Base-by-base conservation (phyloP, 2,888 invertebrate genomes). In the Metalampra italica region DNA sequence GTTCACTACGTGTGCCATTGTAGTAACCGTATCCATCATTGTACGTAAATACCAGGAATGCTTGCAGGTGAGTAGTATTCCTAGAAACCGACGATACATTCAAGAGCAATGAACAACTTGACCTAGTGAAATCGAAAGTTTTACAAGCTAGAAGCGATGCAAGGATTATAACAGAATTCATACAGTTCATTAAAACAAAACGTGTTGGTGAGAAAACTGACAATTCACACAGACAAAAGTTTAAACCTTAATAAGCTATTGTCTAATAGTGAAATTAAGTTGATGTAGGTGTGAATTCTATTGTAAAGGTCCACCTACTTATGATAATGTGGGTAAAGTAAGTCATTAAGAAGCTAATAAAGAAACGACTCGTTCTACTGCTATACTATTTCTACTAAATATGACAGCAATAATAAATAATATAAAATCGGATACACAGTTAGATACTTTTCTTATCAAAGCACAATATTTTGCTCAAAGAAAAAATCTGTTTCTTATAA, bases 191-290 rank as follows among this genome's bases (percentile, higher is more conserved):
- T 29, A 12, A 11, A 42, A n/a, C n/a, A 3, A 42, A 11, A 42
- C 3, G 39, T 9, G 32, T 22, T 29, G 22, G 22, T 49, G 49
- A 45, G 49, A 45, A 48, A 29, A n/a, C n/a, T n/a, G 41, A 29
- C 38, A 43, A 29, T 42, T 49, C 36, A 29, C 49, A 49, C 45
- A 44, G 15, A 49, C 39, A 41, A 49, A 34, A 43, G 22, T 34
- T 30, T 14, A 15, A 34, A 43, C 8, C 13, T 49, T 50, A 46
- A 50, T 46, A 47, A 45, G 47, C 47, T 30, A 50, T 50, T 50
- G 47, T 50, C 14, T 41, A n/a, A 14, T 22, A 30, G 46, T 22
- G 47, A 44, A 50, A 44, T 47, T 29, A 43, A 47, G 41, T 22
- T 43, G 38, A 41, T 46, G 40, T 46, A 29, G 40, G 15, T 36